phyloP scores from a whole-genome alignment of 2,113 vertebrate species.

The Gorilla gorilla region DNA sequence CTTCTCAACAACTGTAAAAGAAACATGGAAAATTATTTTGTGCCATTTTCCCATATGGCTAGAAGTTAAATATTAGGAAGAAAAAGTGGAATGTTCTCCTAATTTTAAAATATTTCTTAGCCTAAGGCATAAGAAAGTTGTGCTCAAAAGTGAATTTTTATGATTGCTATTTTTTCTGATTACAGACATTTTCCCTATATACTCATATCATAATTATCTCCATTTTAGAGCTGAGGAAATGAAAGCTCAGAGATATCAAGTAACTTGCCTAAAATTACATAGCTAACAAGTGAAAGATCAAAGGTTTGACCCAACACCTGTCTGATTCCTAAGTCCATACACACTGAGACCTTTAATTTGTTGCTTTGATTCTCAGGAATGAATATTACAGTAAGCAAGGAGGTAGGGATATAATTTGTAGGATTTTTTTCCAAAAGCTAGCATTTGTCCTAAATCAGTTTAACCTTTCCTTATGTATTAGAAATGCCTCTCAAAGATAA shows the following conservation, averaged over 20 bases:
- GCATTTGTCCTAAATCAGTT: neutral
- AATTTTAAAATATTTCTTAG: slow-evolving; percentile 40
- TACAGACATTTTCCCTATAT: neutral
- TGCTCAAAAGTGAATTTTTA: slow-evolving; percentile 34
- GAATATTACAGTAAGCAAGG: neutral
- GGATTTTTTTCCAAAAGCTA: neutral
- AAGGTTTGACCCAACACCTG: neutral
- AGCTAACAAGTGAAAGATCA: neutral
- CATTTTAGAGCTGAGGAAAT: neutral
- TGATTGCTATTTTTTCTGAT: neutral
- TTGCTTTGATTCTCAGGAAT: neutral
- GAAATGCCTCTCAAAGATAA: slow-evolving; percentile 24
- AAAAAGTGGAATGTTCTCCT: slow-evolving; percentile 31
- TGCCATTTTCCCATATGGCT: neutral
- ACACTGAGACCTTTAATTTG: neutral
- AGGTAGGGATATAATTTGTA: neutral
- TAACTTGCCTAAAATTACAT: neutral
- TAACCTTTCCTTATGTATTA: neutral
- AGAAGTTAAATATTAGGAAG: neutral
- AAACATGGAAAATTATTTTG: neutral
- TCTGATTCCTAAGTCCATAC: neutral
- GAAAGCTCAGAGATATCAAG: neutral
- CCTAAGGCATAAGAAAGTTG: neutral
- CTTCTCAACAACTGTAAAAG: slow-evolving; percentile 89
- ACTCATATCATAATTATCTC: neutral